Evolutionary conservation across 2,888 invertebrate species (phyloP).

Genomic region (Sphinx pinastri): DNA sequence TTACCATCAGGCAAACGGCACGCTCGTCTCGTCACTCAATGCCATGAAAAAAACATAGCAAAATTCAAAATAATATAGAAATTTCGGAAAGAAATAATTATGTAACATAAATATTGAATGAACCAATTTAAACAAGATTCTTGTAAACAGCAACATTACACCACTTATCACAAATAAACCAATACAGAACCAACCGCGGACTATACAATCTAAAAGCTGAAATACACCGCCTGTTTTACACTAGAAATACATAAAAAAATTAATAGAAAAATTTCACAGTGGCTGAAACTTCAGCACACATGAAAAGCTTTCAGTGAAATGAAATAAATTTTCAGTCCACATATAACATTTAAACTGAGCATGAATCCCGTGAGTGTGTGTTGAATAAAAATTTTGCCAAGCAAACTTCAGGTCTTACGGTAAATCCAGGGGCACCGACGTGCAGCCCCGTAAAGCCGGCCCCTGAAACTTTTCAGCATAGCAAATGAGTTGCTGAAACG

Average conservation of each 20-base stretch:
- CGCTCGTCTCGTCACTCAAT: too few species aligned
- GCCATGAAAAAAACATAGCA: too few species aligned
- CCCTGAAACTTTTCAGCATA: conserved; percentile 47
- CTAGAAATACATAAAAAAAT: conserved; percentile 30
- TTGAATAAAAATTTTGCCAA: conserved; percentile 45
- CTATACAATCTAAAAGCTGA: conserved; percentile 10
- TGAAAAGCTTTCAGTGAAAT: conserved; percentile 41
- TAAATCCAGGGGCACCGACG: conserved; percentile 36
- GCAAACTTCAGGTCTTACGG: conserved; percentile 41
- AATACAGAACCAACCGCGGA: background rate
- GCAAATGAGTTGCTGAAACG: conserved; percentile 40
- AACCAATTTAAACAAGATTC: too few species aligned
- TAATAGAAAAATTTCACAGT: conserved; percentile 37
- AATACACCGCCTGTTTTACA: conserved; percentile 1
- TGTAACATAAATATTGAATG: too few species aligned
- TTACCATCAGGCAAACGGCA: too few species aligned
- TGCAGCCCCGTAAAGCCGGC: conserved; percentile 29
- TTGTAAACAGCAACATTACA: background rate
- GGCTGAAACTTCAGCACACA: conserved; percentile 37
- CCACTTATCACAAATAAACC: background rate
- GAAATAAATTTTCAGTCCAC: conserved; percentile 39
- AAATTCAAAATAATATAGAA: too few species aligned
- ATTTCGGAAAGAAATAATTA: too few species aligned
- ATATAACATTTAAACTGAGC: conserved; percentile 43
- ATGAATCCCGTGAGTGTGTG: conserved; percentile 43